These are phyloP conservation scores for Myotis myotis DNA, from an alignment of 2,797 vertebrate species.

Conservation along the genomic window DNA sequence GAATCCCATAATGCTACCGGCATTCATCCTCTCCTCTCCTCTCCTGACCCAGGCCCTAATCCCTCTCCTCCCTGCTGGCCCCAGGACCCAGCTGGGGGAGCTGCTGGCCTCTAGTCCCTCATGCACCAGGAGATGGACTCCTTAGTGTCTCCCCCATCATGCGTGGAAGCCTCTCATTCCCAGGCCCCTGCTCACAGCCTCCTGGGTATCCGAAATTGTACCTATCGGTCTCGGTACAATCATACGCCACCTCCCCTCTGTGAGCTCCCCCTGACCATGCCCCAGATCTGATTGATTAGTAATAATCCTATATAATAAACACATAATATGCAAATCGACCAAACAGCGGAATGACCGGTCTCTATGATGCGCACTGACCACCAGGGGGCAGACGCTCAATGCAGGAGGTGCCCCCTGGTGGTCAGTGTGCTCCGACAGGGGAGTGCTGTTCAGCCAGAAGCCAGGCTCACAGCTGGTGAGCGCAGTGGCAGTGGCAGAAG, in stretches of 20 bases:
- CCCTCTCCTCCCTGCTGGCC: not conserved
- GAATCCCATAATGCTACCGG: accelerated
- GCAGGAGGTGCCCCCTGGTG: too few species aligned
- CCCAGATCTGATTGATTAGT: not conserved
- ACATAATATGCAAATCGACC: too few species aligned
- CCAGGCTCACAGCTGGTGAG: too few species aligned
- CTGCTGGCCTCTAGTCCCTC: not conserved
- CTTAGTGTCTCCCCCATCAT: too few species aligned
- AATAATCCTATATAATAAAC: not conserved
- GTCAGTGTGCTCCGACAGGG: too few species aligned
- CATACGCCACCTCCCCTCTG: not conserved
- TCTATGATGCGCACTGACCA: too few species aligned
- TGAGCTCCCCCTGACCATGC: not conserved
- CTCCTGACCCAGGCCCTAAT: not conserved
- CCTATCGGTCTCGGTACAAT: too few species aligned
- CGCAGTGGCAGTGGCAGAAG: too few species aligned
- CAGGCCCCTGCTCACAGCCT: not conserved
- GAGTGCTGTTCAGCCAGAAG: too few species aligned
- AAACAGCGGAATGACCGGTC: too few species aligned
- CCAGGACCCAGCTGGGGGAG: not conserved
- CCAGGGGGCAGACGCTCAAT: too few species aligned
- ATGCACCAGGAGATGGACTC: not conserved
- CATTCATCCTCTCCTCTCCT: not conserved
- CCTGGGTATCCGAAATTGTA: not conserved
- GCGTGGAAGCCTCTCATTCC: not conserved